Base-by-base conservation (phyloP, 2,888 invertebrate genomes). In the Spisula subtruncata region DNA sequence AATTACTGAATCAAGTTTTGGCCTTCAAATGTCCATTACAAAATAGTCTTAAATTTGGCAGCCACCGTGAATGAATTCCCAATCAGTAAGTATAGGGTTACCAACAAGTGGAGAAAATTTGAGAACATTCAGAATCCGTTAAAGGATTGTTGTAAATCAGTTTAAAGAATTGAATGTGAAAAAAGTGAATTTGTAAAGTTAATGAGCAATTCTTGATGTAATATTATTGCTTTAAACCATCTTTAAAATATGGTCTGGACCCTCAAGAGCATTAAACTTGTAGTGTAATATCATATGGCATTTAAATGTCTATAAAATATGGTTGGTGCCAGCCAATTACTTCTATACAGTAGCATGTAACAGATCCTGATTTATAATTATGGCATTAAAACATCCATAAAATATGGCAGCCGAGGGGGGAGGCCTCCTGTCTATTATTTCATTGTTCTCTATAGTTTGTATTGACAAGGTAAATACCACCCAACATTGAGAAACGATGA, bases 141-240 rank as follows among this genome's bases (percentile, higher is more conserved):
- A 66, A n/a, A 66, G 60, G n/a, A n/a, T 0, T 66, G 25, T 66
- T 66, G n/a, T 66, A 66, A 66, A 66, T 66, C 60, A 66, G 60
- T 66, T 66, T 6, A 66, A 66, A 25, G 60, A 66, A 66, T 12
- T 25, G 60, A 66, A 66, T 66, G 60, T 66, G n/a, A n/a, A 66
- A 25, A n/a, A 66, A 66, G 0, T 25, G 60, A 66, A 66, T 66
- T 25, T 66, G n/a, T 66, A 25, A 0, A 66, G 25, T 66, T 66
- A 66, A 66, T n/a, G 2, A 51, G 51, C 14, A 66, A 66, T 25
- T 66, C 60, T 18, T 8, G 0, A 66, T 25, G 6, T 6, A 60
- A 66, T 66, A 66, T 66, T n/a, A 25, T 66, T 6, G 0, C 10
- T 6, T 66, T 66, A 66, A 25, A 0, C 41, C n/a, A 5, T 41